phyloP scores from a whole-genome alignment of 2,888 invertebrate species.

The Drosophila ustulata region DNA sequence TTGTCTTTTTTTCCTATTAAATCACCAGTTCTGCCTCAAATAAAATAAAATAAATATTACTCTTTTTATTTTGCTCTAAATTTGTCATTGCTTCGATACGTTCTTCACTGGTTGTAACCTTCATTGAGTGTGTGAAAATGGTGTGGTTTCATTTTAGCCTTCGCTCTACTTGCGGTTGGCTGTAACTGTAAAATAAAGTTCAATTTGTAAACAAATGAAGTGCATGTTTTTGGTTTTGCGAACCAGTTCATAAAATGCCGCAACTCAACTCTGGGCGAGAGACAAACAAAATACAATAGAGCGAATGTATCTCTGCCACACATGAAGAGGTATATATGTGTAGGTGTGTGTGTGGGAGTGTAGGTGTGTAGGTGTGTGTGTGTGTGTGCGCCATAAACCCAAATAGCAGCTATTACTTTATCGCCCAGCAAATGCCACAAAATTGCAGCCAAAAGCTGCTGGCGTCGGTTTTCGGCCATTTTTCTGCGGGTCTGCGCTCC shows the following conservation, averaged over 20 bases:
- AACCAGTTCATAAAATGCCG: slow-evolving; percentile 7
- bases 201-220: slow-evolving; percentile 8
- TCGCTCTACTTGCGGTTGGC: not conserved
- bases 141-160: too few relatives aligned
- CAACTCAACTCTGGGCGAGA: slow-evolving; percentile 19
- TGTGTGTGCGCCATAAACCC: slow-evolving; percentile 61
- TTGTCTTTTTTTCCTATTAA: too few relatives aligned
- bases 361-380: slow-evolving; percentile 13
- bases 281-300: slow-evolving; percentile 13
- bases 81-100: too few relatives aligned
- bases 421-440: slow-evolving; percentile 75
- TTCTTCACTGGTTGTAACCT: too few relatives aligned
- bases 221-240: not conserved
- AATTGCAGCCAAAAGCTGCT: slow-evolving; percentile 81
- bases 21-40: too few relatives aligned
- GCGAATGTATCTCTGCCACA: slow-evolving; percentile 11
- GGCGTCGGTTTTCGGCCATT: slow-evolving; percentile 49
- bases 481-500: slow-evolving; percentile 28
- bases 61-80: too few relatives aligned
- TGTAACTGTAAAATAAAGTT: not conserved
- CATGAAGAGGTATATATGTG: not conserved
- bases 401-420: slow-evolving; percentile 80
- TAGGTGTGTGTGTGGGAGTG: slow-evolving; percentile 10
- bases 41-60: too few relatives aligned
- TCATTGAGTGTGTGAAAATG: too few relatives aligned